Conservation (phyloP, 92 coral and sea anemone species). For the Virgularia gustaviana region DNA sequence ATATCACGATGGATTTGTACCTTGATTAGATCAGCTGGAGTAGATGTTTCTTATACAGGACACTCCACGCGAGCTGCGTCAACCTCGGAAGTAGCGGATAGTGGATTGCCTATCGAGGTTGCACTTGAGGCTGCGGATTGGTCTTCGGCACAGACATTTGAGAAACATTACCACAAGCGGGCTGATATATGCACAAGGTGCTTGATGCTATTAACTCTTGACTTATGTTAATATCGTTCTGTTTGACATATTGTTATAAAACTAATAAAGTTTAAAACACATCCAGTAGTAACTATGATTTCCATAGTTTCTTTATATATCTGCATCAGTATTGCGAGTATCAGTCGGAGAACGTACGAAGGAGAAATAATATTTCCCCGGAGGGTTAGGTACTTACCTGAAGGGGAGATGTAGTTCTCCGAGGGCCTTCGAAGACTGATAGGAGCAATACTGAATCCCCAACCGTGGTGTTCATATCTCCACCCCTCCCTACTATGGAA, state of each 20-base stretch:
- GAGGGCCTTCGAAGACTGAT: neutral
- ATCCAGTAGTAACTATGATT: neutral
- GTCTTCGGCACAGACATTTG: slow-evolving; percentile 8
- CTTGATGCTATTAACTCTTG: slow-evolving; percentile 14
- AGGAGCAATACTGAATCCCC: slow-evolving; percentile 7
- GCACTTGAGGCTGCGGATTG: slow-evolving; percentile 9
- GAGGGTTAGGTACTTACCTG: too few species aligned
- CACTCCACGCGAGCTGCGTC: slow-evolving; percentile 5
- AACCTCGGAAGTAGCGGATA: slow-evolving; percentile 3
- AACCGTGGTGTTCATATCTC: slow-evolving; percentile 1
- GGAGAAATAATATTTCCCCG: too few species aligned
- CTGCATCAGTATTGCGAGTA: too few species aligned
- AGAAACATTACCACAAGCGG: slow-evolving; percentile 8
- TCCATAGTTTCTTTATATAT: slow-evolving; percentile 16
- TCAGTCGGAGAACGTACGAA: too few species aligned
- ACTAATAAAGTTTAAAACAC: too few species aligned
- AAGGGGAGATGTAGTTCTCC: too few species aligned
- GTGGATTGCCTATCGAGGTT: slow-evolving; percentile 1
- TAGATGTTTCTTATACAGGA: slow-evolving; percentile 8
- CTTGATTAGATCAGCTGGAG: neutral
- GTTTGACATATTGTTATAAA: neutral
- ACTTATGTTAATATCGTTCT: neutral
- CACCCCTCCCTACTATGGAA: slow-evolving; percentile 26
- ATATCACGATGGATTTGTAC: slow-evolving; percentile 14
- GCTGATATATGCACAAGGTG: slow-evolving; percentile 10